Evolutionary conservation across 2,797 vertebrate species (phyloP).

Genomic region (Eutrigla gurnardus): DNA sequence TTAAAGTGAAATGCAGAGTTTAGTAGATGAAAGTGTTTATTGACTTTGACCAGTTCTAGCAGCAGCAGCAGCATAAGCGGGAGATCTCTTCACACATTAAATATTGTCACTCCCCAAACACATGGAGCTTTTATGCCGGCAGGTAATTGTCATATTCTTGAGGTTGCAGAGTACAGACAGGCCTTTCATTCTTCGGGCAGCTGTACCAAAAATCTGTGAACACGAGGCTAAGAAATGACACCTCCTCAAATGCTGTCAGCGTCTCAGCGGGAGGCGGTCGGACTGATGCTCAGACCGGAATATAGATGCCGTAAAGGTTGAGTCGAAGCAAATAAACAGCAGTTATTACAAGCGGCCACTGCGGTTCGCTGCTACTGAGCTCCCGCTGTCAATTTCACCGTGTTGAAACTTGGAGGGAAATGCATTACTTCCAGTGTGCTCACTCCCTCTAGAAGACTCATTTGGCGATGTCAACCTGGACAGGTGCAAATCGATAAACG

Average conservation of each 20-base stretch:
- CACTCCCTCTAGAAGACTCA: conserved; percentile 40
- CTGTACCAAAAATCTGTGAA: not conserved
- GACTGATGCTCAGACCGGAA: conserved; percentile 9
- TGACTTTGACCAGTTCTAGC: conserved; percentile 54
- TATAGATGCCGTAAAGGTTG: not conserved
- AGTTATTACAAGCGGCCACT: conserved; percentile 9
- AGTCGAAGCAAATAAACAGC: conserved; percentile 13
- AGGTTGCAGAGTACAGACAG: not conserved
- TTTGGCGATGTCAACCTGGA: conserved; percentile 31
- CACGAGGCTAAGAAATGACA: not conserved
- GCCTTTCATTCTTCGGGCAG: not conserved
- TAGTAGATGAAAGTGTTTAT: conserved; percentile 59
- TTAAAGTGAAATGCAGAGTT: conserved; percentile 30
- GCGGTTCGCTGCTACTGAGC: conserved; percentile 1
- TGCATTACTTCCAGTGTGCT: conserved; percentile 15
- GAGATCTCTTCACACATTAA: conserved; percentile 30
- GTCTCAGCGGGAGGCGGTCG: not conserved
- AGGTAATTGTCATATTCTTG: conserved; percentile 9
- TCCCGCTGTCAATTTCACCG: conserved; percentile 7
- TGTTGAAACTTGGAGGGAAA: conserved; percentile 10
- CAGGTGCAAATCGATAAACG: conserved; percentile 37
- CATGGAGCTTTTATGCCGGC: conserved; percentile 9
- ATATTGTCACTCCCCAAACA: conserved; percentile 19
- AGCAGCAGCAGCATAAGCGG: conserved; percentile 9
- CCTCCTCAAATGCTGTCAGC: not conserved